Base-by-base conservation (phyloP, 2,888 invertebrate species). In the Hypolimnas misippus region DNA sequence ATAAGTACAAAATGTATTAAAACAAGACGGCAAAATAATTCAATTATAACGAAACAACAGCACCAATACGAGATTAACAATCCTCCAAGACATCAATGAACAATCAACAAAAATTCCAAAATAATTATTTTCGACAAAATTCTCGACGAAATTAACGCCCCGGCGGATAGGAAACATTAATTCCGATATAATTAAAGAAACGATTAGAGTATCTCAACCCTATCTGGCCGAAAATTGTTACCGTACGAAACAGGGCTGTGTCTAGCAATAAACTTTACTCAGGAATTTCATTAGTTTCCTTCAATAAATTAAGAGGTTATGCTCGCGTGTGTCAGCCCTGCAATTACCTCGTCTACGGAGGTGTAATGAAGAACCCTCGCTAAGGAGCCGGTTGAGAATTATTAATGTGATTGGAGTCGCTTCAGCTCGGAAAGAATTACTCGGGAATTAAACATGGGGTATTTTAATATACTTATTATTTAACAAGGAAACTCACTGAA, bases 221-320 rank as follows among this genome's bases (percentile, higher is more conserved):
- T 77, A 74, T 71, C 75, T 70, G 66, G 80, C 82, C 86, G 82
- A 87, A 90, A 89, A 86, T 89, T 88, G 87, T 84, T 84, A 83
- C 84, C 81, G 75, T 67, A 63, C 82, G 74, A 83, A 85, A 86
- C 85, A 89, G 87, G 90, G 89, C 78, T 88, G 91, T 85, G 89
- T 84, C 86, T 73, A 74, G 89, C 87, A 87, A 89, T 92, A 91
- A 92, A 91, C 82, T 91, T 86, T 82, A 84, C 84, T 77, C 77
- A 80, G 89, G 92, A 92, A 92, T 92, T 92, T 92, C 91, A 92
- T 91, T 92, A 92, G 89, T 90, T 92, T 89, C 83, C 85, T 92
- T 88, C 90, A 90, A 92, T 92, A 92, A 92, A 91, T 92, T 91
- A 92, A 90, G 89, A 89, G 89, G 90, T 91, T 90, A 91, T 91